Evolutionary conservation across 2,797 vertebrate genomes (phyloP).

Genomic region (Smutsia gigantea): DNA sequence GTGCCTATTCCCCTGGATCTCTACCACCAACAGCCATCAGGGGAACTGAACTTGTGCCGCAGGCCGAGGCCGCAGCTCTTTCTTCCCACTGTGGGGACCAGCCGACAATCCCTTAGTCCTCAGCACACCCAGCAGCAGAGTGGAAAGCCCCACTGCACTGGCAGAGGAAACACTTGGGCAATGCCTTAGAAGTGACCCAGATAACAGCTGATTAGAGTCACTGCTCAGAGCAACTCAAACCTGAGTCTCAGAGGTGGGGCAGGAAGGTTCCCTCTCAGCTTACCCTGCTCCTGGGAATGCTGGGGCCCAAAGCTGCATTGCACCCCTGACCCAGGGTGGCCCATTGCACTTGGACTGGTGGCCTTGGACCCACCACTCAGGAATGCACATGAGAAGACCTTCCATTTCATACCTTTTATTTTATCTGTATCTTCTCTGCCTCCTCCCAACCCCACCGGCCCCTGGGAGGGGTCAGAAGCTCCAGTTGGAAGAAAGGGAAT

Average conservation of each 20-base stretch:
- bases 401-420: constrained; percentile 74
- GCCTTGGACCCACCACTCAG: background rate
- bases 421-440: constrained; percentile 39
- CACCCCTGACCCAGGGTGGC: background rate
- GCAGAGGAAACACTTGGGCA: background rate
- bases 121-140: background rate
- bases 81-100: background rate
- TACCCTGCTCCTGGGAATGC: background rate
- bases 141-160: background rate
- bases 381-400: background rate
- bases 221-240: background rate
- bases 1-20: background rate
- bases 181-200: background rate
- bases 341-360: background rate
- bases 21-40: accelerated
- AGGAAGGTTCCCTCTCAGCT: no score
- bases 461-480: constrained; percentile 39
- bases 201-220: background rate
- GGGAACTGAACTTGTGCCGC: background rate
- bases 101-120: background rate
- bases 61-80: background rate
- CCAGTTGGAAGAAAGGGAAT: constrained; percentile 59
- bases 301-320: no score
- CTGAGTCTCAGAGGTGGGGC: background rate
- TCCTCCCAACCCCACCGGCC: constrained; percentile 40